Evolutionary conservation across 2,888 invertebrate genomes (phyloP).

Genomic region (Branchellion lobata): DNA sequence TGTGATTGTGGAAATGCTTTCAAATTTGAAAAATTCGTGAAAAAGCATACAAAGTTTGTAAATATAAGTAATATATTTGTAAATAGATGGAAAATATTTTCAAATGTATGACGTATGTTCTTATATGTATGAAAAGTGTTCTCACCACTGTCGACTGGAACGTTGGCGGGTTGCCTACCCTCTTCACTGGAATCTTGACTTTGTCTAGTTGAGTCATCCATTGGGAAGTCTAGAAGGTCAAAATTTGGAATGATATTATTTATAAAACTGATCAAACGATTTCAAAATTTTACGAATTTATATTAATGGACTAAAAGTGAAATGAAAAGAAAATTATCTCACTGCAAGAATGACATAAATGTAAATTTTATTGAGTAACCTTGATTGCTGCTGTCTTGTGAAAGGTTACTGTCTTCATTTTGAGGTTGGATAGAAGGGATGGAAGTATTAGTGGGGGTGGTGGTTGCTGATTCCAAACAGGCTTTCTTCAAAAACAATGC

Average conservation of each 20-base stretch:
- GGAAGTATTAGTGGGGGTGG: slow-evolving; percentile 4
- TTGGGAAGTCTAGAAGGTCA: background rate
- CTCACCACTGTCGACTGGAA: background rate
- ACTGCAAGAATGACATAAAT: no score
- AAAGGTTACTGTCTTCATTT: slow-evolving; percentile 48
- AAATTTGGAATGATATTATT: background rate
- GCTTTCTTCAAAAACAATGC: slow-evolving; percentile 35
- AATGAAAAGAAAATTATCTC: no score
- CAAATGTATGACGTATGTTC: no score
- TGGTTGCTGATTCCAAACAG: slow-evolving; percentile 11
- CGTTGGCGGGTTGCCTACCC: background rate
- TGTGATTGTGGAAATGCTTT: no score
- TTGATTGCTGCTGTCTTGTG: slow-evolving; percentile 45
- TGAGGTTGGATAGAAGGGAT: slow-evolving; percentile 18
- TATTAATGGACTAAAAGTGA: no score
- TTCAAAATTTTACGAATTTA: no score
- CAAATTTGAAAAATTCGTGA: no score
- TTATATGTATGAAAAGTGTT: no score
- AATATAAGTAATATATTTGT: no score
- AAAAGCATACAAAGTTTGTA: no score
- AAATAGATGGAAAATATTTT: no score
- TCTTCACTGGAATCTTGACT: slow-evolving; percentile 56
- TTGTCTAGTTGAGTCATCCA: slow-evolving; percentile 58
- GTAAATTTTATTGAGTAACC: no score
- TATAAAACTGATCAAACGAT: background rate